These are phyloP conservation scores for Liopterus haemorrhoidalis DNA, from an alignment of 2,888 invertebrate genomes.

Conservation along the genomic window DNA sequence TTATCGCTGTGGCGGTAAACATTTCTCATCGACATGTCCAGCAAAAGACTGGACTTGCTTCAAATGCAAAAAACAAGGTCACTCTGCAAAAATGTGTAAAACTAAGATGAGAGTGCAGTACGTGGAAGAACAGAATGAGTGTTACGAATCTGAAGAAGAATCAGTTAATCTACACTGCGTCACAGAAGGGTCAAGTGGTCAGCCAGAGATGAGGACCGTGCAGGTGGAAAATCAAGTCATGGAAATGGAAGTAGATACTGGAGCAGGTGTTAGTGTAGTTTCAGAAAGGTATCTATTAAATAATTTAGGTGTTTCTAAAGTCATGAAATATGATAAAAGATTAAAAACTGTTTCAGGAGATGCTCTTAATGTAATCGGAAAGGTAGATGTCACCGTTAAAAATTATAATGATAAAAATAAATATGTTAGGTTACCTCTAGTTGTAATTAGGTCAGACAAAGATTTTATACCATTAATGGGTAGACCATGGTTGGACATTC, in stretches of 20 bases:
- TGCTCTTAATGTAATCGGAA: background rate
- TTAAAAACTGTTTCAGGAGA: background rate
- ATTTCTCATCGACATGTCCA: background rate
- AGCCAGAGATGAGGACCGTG: too few relatives aligned
- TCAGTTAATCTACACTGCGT: background rate
- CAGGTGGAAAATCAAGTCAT: too few relatives aligned
- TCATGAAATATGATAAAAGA: background rate
- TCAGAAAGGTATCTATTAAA: background rate
- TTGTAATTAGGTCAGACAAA: background rate
- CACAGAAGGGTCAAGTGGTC: background rate
- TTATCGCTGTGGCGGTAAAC: too few relatives aligned
- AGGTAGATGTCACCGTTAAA: background rate
- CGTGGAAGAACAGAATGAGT: background rate
- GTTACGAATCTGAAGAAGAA: background rate
- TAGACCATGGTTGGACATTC: background rate
- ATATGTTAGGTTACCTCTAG: too few relatives aligned
- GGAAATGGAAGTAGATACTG: background rate
- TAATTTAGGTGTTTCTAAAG: background rate
- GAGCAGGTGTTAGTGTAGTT: background rate
- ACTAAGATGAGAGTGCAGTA: background rate
- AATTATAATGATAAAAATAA: too few relatives aligned
- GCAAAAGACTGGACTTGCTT: background rate
- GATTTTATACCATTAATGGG: background rate
- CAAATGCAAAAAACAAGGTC: background rate
- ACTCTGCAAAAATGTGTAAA: background rate